Evolutionary conservation across 2,797 vertebrate species (phyloP).

Genomic region (Ambastaia sidthimunki): DNA sequence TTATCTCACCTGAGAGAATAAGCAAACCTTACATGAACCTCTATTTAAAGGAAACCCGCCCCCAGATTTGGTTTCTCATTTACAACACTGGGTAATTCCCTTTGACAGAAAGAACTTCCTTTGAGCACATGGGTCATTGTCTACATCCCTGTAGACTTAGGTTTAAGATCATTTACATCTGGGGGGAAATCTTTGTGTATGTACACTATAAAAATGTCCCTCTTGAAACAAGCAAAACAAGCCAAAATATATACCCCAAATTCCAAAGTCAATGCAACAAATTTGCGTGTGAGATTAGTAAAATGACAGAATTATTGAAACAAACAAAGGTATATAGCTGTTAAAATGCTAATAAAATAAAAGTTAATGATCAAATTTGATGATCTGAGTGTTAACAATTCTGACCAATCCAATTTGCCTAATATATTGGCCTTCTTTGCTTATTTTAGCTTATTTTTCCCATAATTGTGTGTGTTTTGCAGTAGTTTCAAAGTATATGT

Average conservation of each 20-base stretch:
- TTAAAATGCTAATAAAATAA: no score
- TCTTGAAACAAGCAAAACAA: constrained; percentile 35
- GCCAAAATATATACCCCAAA: neutral
- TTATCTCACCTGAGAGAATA: constrained; percentile 28
- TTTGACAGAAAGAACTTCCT: constrained; percentile 44
- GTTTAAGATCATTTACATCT: constrained; percentile 63
- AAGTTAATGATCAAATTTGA: no score
- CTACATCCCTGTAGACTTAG: constrained; percentile 63
- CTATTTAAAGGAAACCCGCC: constrained; percentile 23
- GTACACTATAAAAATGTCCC: constrained; percentile 56
- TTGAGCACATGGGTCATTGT: constrained; percentile 62
- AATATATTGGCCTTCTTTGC: no score
- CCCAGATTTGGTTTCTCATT: constrained; percentile 42
- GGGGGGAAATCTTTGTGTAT: constrained; percentile 55
- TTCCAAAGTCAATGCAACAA: neutral
- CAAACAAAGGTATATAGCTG: no score
- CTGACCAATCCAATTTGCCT: no score
- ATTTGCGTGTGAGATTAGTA: neutral
- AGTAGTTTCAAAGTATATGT: no score
- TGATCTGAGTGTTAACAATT: no score
- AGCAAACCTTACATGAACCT: constrained; percentile 10
- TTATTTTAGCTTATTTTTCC: no score
- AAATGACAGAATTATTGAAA: neutral
- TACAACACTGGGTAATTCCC: constrained; percentile 56
- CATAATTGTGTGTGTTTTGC: no score